A percentile compares a stretch with the other conserved stretches of the same genome.
phyloP scores from a whole-genome alignment of 2,113 vertebrate species.

The Laticauda laticaudata region DNA sequence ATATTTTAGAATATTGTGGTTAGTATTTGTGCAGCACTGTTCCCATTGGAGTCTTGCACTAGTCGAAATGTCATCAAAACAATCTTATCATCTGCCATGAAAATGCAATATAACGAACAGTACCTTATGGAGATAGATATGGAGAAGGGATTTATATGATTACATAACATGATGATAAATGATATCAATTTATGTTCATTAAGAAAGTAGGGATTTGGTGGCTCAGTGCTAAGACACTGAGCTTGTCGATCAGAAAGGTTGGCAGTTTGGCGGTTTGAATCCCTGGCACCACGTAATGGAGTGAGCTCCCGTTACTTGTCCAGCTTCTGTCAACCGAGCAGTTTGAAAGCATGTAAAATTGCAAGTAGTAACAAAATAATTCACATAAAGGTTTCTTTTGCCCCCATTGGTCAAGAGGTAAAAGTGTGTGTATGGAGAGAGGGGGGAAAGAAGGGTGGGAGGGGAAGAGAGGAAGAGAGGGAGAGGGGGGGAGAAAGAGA shows the following conservation, averaged over 20 bases:
- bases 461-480: no score
- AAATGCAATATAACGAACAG: constrained; percentile 68
- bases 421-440: no score
- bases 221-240: no score
- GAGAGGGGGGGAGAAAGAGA: no score
- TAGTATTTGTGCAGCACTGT: constrained; percentile 22
- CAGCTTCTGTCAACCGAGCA: no score
- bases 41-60: constrained; percentile 58
- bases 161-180: constrained; percentile 71
- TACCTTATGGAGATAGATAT: constrained; percentile 65
- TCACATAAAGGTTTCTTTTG: constrained; percentile 64
- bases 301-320: no score
- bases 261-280: no score
- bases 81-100: constrained; percentile 66
- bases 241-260: no score
- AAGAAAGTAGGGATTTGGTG: constrained; percentile 49
- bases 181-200: constrained; percentile 74
- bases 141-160: constrained; percentile 69
- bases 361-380: constrained; percentile 56
- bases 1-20: constrained; percentile 17
- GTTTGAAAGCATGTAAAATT: no score
- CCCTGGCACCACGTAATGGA: no score
- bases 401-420: constrained; percentile 48
- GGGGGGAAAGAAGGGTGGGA: no score
- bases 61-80: constrained; percentile 60